phyloP scores from a whole-genome alignment of 2,113 vertebrate species.

The Psammodynastes pulverulentus region DNA sequence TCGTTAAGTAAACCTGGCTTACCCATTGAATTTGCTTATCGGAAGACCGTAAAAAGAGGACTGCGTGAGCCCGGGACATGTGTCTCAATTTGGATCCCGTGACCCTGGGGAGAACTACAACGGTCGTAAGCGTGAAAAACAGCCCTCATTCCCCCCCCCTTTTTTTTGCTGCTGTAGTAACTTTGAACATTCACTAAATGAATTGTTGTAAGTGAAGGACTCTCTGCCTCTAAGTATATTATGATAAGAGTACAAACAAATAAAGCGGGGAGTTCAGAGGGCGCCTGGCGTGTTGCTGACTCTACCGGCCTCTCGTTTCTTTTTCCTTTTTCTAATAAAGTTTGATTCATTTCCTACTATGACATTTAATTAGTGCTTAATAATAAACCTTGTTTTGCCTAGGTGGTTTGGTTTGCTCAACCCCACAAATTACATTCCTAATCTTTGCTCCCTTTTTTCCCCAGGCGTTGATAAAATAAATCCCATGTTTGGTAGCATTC shows the following conservation, averaged over 20 bases:
- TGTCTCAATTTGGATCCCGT: neutral
- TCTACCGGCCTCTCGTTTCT: neutral
- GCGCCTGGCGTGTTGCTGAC: neutral
- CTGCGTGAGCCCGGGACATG: too few species aligned
- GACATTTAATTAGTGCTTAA: too few species aligned
- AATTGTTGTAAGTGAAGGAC: neutral
- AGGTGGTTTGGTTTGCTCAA: too few species aligned
- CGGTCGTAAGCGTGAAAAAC: neutral
- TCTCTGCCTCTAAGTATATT: neutral
- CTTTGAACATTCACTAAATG: neutral
- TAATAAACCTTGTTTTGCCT: too few species aligned
- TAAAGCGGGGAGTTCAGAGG: neutral
- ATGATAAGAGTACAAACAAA: neutral
- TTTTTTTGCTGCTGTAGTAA: neutral
- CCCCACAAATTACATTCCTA: too few species aligned
- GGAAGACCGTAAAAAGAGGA: neutral
- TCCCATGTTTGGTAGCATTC: too few species aligned
- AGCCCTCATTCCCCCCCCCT: neutral
- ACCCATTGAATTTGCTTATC: neutral
- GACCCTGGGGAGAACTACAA: neutral
- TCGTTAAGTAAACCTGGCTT: too few species aligned
- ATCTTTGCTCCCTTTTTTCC: too few species aligned
- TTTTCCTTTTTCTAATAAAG: neutral
- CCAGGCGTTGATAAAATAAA: too few species aligned
- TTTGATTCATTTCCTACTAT: too few species aligned